Percentiles rank a stretch among this genome's conserved stretches.
phyloP scores from a whole-genome alignment of 30 jellyfish, hydroid and myxozoan genomes.

The Clytia hemisphaerica region DNA sequence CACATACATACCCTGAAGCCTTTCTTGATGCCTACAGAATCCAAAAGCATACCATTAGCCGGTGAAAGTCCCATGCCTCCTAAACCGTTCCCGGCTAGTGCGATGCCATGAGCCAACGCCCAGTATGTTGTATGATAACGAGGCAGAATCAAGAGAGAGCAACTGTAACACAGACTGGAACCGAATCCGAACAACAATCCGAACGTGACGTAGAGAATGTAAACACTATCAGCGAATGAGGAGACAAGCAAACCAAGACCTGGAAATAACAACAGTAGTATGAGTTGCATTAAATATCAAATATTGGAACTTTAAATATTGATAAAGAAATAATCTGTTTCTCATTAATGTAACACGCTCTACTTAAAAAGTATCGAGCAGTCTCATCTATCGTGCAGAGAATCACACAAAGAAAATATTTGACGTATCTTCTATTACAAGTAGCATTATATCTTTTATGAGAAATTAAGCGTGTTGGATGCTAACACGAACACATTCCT shows the following conservation, averaged over 20 bases:
- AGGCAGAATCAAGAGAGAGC: slow-evolving; percentile 71
- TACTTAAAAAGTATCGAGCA: no score
- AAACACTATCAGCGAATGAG: slow-evolving; percentile 68
- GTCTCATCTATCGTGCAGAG: no score
- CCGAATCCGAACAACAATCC: slow-evolving; percentile 72
- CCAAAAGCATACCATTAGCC: slow-evolving; percentile 30
- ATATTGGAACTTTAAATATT: no score
- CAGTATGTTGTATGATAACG: slow-evolving; percentile 66
- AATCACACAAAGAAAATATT: no score
- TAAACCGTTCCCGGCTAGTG: slow-evolving; percentile 70
- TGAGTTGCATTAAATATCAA: no score
- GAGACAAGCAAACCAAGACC: slow-evolving; percentile 76
- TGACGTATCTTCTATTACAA: no score
- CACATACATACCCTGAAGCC: slow-evolving; percentile 35
- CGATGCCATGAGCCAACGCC: slow-evolving; percentile 90
- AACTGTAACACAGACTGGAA: slow-evolving; percentile 64
- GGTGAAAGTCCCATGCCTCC: slow-evolving; percentile 89
- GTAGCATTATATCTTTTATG: no score
- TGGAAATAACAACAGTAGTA: no score
- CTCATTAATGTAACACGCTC: no score
- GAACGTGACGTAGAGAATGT: slow-evolving; percentile 58
- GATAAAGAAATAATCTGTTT: no score
- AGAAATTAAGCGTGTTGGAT: no score
- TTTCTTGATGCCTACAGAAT: slow-evolving; percentile 41
- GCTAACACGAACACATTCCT: no score